Conservation (phyloP, 2,888 invertebrate species). For the Noctua pronuba region DNA sequence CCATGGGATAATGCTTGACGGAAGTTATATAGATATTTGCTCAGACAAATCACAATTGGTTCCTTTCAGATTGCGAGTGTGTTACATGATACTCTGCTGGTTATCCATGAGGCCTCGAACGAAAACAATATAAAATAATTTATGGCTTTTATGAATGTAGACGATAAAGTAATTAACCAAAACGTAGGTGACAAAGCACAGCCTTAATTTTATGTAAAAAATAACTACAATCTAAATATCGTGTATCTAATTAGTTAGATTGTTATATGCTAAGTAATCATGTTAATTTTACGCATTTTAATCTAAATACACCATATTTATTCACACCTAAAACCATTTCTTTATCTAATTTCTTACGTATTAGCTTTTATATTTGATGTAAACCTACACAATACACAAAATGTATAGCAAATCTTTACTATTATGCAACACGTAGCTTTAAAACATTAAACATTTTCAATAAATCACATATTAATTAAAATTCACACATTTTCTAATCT, state of each 20-base stretch:
- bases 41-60: not conserved
- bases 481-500: slow-evolving; percentile 86
- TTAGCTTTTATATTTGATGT: slow-evolving; percentile 84
- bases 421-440: slow-evolving; percentile 89
- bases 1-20: not conserved
- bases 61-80: not conserved
- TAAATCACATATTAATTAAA: slow-evolving; percentile 83
- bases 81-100: slow-evolving; percentile 4
- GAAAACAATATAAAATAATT: not conserved
- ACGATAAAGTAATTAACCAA: slow-evolving; percentile 14
- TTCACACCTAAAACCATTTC: slow-evolving; percentile 86
- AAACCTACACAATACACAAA: slow-evolving; percentile 87
- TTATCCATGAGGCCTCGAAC: slow-evolving; percentile 12
- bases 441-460: slow-evolving; percentile 86
- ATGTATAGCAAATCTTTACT: slow-evolving; percentile 86
- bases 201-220: slow-evolving; percentile 76
- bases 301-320: slow-evolving; percentile 87
- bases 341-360: slow-evolving; percentile 87
- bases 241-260: slow-evolving; percentile 84
- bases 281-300: slow-evolving; percentile 84
- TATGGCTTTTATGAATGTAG: not conserved
- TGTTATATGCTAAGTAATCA: slow-evolving; percentile 81
- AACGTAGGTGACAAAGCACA: slow-evolving; percentile 73
- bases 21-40: not conserved
- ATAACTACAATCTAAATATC: slow-evolving; percentile 86